Evolutionary conservation across 2,113 vertebrate species (phyloP), one percentile per base, ranked within the genome.

Genomic region (Patagioenas fasciata): DNA sequence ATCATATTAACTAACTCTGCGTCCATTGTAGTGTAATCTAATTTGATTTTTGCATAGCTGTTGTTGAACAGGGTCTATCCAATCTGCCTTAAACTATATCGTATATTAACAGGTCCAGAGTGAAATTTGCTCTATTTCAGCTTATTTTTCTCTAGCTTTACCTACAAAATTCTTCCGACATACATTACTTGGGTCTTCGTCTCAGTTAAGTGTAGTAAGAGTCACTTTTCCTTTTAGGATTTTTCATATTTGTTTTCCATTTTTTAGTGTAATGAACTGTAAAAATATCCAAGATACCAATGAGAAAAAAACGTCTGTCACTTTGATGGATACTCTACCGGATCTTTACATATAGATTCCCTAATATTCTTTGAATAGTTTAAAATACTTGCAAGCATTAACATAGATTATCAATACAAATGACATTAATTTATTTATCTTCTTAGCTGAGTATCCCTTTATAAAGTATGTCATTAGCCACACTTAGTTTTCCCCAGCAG

Each of bases 111-210:
- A 61, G 15, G 28, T 13, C 13, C 4, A 13, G 36, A 36, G 38
- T 54, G n/a, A 75, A 88, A 70, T 75, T 66, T 93, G 32, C 40
- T 89, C 72, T 89, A 65, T 75, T 82, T 92, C 61, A 65, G 4
- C n/a, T 89, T 75, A 57, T 72, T 89, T 89, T 84, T 81, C 53
- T 69, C 58, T 85, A 48, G 13, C 32, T 57, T 70, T 65, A 26
- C 24, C 19, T 24, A 36, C 13, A 6, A n/a, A 53, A 79, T 78
- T 84, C n/a, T 87, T 85, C 70, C 13, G 5, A 89, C 3, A 11
- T 60, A 19, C 2, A 1, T 61, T 72, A 69, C 54, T 87, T 80
- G 51, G 58, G 10, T 79, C 88, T 29, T 53, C 36, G 57, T 82
- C 44, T 88, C 84, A 79, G 25, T 87, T 53, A 81, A 48, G 13